Evolutionary conservation across 1,140 invertebrate genomes (phyloP), one percentile per base, ranked within the genome.

Genomic region (Solenopsis fugax): DNA sequence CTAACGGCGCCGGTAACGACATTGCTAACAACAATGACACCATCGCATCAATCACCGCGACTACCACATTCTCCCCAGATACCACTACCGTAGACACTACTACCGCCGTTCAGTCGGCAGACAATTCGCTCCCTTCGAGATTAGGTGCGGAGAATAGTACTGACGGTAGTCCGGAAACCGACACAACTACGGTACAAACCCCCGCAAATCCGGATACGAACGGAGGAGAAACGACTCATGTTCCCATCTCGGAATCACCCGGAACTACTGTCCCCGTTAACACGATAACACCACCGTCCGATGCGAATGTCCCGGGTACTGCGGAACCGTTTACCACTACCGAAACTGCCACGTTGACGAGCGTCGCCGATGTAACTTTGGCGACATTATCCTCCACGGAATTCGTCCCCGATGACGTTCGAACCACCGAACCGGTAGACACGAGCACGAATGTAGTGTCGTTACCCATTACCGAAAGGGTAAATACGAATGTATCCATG

Each of bases 21-120:
- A 91, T 85, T 88, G 86, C 86, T 91, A 93, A 94, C 89, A 93
- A 93, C 92, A 91, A 93, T 89, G 92, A 84, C 67, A 85, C 84
- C 89, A 91, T 13, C 41, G 67, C 87, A 80, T 88, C 73, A 64
- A 86, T 69, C 65, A 69, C 41, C 60, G 85, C 13, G 21, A 77
- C 80, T 67, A 67, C 37, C 13, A 81, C 81, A 65, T 88, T 75
- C n/a, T 71, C 64, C 64, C 65, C 85, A 87, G 92, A 93, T 71
- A 91, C 60, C 72, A 81, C 52, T 69, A 88, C 65, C 18, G 58
- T 85, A 77, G 56, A 88, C 29, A 88, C 64, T 69, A 77, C 37
- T 12, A 76, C 24, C 6, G n/a, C 45, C 12, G 80, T 10, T 29
- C 13, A 21, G 3, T 50, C 45, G 9, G 41, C 56, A 24, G 24